Base-by-base conservation (phyloP, 2,888 invertebrate species). In the Marasmarcha lunaedactyla region DNA sequence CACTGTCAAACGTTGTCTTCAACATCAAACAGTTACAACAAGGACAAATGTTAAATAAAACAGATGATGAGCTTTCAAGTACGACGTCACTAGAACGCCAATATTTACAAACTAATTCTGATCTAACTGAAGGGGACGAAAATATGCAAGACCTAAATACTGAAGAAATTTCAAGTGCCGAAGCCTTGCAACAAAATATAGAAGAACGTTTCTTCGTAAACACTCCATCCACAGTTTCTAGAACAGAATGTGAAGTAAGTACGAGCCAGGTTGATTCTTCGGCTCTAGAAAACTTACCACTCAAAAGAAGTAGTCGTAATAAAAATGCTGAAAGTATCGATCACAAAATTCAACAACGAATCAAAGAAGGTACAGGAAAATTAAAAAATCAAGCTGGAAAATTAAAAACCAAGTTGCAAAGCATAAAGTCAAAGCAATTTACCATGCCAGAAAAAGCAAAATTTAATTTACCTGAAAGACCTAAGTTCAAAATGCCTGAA, bases 331-430 rank as follows among this genome's bases (percentile, higher is more conserved):
- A 87, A 34, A 73, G 69, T 39, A 72, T 77, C 42, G 85, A 86
- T 52, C 78, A 71, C 37, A 88, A 84, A 56, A 81, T 90, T 57
- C 88, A 89, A 50, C 88, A 90, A 48, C 87, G 88, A 11, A 65
- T 92, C 15, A 88, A 85, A 47, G 87, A 84, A 46, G 89, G 92
- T 47, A 91, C 92, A 2, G 90, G 88, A 26, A 89, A 89, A 49
- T 54, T 92, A 36, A 88, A 87, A 51, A 85, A 77, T 30, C 90
- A 92, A 62, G 91, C 92, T 11, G 90, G 88, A 15, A 90, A 89
- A 67, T 63, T 94, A 15, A 89, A 88, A 62, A 87, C 87, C 1
- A 89, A 89, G 59, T 59, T 91, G 41, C 86, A 88, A 55, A 86
- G 76, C 45, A 86, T 89, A 4, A 87, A 89, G 58, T 81, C 86